These are phyloP conservation scores for Dynastes grantii DNA, from an alignment of 2,888 invertebrate genomes.

Conservation along the genomic window DNA sequence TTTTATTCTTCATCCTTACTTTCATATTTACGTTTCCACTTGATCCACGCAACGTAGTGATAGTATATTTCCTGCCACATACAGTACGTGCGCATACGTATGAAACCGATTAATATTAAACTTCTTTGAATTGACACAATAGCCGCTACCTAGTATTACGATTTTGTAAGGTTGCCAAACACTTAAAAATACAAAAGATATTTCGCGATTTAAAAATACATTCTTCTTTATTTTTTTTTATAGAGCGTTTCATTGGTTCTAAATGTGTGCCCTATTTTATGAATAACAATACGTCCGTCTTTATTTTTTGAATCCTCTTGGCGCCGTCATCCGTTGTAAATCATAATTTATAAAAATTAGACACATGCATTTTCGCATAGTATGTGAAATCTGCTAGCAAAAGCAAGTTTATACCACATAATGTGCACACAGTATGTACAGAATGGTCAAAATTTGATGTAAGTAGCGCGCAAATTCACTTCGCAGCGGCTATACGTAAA, in stretches of 20 bases:
- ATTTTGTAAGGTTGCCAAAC: constrained; percentile 33
- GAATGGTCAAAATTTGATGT: too few relatives aligned
- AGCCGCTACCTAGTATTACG: constrained; percentile 1
- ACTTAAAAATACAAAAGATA: constrained; percentile 38
- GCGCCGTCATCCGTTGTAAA: not conserved
- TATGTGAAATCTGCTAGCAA: too few relatives aligned
- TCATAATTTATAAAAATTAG: too few relatives aligned
- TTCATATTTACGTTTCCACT: too few relatives aligned
- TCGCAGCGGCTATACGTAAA: too few relatives aligned
- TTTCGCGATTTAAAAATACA: constrained; percentile 39
- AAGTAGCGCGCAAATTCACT: too few relatives aligned
- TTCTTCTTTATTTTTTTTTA: constrained; percentile 10
- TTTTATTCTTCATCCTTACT: too few relatives aligned
- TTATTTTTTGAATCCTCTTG: not conserved
- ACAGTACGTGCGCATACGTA: too few relatives aligned
- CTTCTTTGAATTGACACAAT: constrained; percentile 31
- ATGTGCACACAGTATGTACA: too few relatives aligned
- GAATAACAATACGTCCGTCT: not conserved
- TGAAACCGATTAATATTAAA: constrained; percentile 6
- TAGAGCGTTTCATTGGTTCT: constrained; percentile 6
- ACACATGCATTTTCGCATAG: too few relatives aligned
- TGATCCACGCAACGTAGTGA: too few relatives aligned
- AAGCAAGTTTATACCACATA: too few relatives aligned
- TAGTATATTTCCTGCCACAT: not conserved
- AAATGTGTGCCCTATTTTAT: constrained; percentile 6